Conservation (phyloP, 2,113 vertebrate species). For the Mohoua ochrocephala region DNA sequence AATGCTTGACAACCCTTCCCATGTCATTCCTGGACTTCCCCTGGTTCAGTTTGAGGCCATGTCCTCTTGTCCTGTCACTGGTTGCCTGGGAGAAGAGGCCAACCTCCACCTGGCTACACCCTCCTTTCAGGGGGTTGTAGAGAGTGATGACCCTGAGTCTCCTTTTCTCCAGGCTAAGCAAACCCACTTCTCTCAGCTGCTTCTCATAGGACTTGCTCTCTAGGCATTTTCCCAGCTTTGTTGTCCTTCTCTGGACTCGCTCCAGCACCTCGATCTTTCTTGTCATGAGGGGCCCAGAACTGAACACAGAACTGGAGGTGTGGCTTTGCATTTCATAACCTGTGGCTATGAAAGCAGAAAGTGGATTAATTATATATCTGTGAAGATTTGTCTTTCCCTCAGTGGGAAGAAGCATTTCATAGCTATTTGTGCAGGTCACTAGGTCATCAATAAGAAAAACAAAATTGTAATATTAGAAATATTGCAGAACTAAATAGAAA, state of each 20-base stretch:
- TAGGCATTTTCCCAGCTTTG: neutral
- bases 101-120: rapidly evolving
- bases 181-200: neutral
- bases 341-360: neutral
- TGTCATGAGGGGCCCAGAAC: neutral
- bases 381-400: neutral
- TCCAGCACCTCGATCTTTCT: neutral
- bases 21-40: neutral
- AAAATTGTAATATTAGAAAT: neutral
- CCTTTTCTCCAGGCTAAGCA: neutral
- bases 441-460: neutral
- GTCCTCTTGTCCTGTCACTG: too few relatives aligned
- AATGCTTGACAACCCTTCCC: neutral
- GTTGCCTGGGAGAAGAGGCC: neutral
- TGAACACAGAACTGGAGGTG: neutral
- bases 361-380: neutral
- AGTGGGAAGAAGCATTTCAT: neutral
- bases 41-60: neutral
- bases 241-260: neutral
- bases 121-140: neutral
- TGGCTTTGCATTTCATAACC: neutral
- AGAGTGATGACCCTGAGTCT: too few relatives aligned
- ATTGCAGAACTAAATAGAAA: constrained; percentile 15
- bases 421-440: neutral
- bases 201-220: neutral